Evolutionary conservation across 2,797 vertebrate genomes (phyloP).

Genomic region (Tragopan temminckii): DNA sequence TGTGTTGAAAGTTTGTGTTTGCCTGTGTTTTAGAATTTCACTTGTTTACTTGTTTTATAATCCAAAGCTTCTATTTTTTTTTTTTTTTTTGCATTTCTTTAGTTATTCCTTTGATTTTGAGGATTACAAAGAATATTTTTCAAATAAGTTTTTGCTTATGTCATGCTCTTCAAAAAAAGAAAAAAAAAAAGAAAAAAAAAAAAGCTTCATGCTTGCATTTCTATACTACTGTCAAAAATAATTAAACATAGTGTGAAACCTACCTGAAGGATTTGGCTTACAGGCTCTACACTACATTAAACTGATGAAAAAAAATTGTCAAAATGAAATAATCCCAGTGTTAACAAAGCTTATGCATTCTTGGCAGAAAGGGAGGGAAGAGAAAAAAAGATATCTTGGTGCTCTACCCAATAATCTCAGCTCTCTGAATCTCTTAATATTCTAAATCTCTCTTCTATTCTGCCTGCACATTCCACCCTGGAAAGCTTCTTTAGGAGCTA

Average conservation of each 20-base stretch:
- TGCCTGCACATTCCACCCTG: neutral
- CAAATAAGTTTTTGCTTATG: neutral
- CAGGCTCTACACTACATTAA: neutral
- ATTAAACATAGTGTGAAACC: neutral
- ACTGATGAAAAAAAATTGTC: neutral
- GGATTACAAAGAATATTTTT: neutral
- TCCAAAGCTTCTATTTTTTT: neutral
- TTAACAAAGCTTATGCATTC: neutral
- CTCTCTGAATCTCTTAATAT: constrained; percentile 5
- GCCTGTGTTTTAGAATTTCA: neutral
- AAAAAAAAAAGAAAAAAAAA: too few relatives aligned
- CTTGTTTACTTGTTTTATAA: neutral
- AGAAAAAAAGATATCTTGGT: neutral
- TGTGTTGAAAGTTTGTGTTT: constrained; percentile 12
- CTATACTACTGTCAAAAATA: neutral
- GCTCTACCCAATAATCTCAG: neutral
- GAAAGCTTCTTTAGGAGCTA: neutral
- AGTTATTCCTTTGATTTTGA: neutral
- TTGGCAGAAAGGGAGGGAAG: neutral
- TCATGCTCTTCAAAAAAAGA: neutral
- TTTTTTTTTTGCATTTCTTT: neutral
- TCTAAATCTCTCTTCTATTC: neutral
- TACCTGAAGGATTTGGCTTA: neutral
- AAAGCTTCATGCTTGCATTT: neutral
- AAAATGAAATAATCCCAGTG: neutral